A percentile compares a stretch with the other conserved stretches of the same genome.
phyloP scores from a whole-genome alignment of 2,113 vertebrate species.

The Anoplopoma fimbria region DNA sequence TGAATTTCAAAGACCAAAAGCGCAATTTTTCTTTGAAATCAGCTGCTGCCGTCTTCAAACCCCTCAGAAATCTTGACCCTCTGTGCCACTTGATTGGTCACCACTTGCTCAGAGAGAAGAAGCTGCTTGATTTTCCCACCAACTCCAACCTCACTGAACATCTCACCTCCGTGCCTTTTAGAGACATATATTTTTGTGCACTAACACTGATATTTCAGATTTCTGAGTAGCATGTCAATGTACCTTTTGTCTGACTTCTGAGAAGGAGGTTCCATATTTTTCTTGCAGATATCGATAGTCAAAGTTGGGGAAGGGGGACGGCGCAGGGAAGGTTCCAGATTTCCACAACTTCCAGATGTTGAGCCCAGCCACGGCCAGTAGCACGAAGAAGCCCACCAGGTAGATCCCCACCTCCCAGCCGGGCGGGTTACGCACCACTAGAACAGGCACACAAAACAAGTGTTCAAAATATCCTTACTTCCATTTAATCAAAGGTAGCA shows the following conservation, averaged over 20 bases:
- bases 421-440: conserved; percentile 90
- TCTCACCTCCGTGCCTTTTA: background rate
- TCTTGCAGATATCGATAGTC: conserved; percentile 95
- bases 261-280: conserved; percentile 90
- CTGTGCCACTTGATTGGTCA: background rate
- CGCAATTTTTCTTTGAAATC: background rate
- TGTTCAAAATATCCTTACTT: background rate
- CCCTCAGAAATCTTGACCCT: background rate
- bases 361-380: conserved; percentile 89
- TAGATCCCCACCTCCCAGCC: conserved; percentile 95
- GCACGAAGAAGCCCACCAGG: conserved; percentile 88
- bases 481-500: background rate
- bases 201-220: background rate
- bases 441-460: background rate
- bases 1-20: background rate
- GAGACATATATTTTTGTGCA: background rate
- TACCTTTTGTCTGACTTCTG: conserved; percentile 89
- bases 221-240: background rate
- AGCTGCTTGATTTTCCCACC: background rate
- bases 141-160: background rate
- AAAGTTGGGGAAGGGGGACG: conserved; percentile 97
- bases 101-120: background rate
- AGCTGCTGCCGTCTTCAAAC: background rate
- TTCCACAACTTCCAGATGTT: conserved; percentile 98
- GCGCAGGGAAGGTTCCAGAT: conserved; percentile 92